phyloP scores from a whole-genome alignment of 1,140 invertebrate genomes.

The Hylaeus anthracinus region DNA sequence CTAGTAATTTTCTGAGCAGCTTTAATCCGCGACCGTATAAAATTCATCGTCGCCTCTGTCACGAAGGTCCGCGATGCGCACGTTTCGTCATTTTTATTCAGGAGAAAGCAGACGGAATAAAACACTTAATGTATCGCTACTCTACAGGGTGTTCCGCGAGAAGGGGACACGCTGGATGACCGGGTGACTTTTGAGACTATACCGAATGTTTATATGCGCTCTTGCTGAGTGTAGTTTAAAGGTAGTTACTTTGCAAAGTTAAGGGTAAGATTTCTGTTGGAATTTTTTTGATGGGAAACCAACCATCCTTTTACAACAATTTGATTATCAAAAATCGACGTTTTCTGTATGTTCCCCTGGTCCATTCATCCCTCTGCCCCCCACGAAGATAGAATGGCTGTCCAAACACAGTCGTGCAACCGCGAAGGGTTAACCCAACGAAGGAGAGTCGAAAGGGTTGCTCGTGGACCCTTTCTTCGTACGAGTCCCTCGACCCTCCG shows the following conservation, averaged over 20 bases:
- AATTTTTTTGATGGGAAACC: too few species aligned
- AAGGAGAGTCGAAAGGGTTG: constrained; percentile 4
- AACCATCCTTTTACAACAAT: too few species aligned
- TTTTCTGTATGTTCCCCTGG: too few species aligned
- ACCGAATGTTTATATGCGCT: too few species aligned
- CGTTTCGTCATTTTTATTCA: background rate
- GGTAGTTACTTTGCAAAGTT: too few species aligned
- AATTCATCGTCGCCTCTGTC: background rate
- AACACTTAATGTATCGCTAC: background rate
- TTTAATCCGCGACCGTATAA: background rate
- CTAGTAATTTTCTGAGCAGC: background rate
- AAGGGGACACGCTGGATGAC: background rate
- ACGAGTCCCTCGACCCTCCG: background rate
- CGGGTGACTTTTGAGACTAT: too few species aligned
- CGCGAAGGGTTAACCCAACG: background rate
- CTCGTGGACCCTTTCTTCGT: constrained; percentile 1
- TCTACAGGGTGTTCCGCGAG: background rate
- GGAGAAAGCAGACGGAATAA: background rate
- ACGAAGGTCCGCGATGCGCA: background rate
- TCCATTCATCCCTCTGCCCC: too few species aligned
- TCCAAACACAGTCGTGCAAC: background rate
- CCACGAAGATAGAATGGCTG: too few species aligned
- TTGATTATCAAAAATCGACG: too few species aligned
- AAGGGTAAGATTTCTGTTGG: too few species aligned
- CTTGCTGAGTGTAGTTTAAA: too few species aligned